Percentiles rank a stretch among this genome's conserved stretches.
Conservation (phyloP, 2,113 vertebrate species). For the Zapornia atra region DNA sequence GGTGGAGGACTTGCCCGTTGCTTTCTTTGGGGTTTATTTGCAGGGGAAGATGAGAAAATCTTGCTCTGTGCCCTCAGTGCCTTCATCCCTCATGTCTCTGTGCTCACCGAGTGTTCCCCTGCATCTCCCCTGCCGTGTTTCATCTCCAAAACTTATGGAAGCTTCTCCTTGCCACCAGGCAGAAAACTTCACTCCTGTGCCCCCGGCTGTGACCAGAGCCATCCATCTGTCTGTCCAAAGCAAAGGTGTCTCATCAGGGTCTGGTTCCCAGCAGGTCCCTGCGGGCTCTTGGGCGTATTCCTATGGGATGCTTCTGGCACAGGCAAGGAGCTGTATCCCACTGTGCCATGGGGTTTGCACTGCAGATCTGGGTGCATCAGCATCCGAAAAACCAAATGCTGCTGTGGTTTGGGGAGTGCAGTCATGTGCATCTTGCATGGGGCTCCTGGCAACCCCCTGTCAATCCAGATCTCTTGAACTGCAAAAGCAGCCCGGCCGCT, state of each 20-base stretch:
- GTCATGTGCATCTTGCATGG: fast-evolving
- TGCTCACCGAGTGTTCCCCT: neutral
- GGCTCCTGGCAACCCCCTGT: neutral
- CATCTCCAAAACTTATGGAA: neutral
- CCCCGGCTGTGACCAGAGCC: fast-evolving
- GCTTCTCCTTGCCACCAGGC: neutral
- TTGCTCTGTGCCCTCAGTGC: fast-evolving
- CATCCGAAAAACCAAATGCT: neutral
- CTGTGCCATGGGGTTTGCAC: fast-evolving
- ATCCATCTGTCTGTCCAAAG: neutral
- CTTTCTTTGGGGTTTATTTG: neutral
- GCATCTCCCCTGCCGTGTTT: neutral
- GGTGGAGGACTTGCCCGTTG: neutral
- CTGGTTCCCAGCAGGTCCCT: fast-evolving
- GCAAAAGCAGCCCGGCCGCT: fast-evolving
- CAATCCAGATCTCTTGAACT: neutral
- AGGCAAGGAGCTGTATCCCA: neutral
- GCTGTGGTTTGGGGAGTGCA: fast-evolving
- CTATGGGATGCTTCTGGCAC: fast-evolving
- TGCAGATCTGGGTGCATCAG: fast-evolving
- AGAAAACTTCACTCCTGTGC: neutral
- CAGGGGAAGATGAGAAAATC: neutral
- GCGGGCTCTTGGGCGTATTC: neutral
- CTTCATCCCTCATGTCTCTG: fast-evolving
- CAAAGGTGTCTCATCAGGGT: fast-evolving